A percentile compares a stretch with the other conserved stretches of the same genome.
These are phyloP conservation scores for Maniola hyperantus DNA, from an alignment of 2,888 invertebrate species.

Conservation along the genomic window DNA sequence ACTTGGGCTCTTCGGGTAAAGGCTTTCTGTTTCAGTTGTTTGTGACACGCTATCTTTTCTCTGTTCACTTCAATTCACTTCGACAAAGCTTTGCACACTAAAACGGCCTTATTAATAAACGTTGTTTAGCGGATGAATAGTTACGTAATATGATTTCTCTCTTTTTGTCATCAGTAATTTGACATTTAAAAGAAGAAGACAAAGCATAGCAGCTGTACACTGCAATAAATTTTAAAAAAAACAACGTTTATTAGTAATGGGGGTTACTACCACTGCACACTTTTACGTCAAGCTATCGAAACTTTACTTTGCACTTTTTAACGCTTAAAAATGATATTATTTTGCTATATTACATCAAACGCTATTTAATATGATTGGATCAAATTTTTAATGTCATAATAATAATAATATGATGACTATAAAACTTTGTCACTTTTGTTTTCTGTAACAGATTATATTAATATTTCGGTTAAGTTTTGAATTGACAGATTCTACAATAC, in stretches of 20 bases:
- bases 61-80: slow-evolving; percentile 25
- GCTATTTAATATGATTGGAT: too few relatives aligned
- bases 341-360: too few relatives aligned
- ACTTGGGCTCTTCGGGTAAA: slow-evolving; percentile 48
- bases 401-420: too few relatives aligned
- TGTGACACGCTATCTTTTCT: slow-evolving; percentile 32
- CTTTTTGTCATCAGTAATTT: too few relatives aligned
- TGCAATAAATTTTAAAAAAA: too few relatives aligned
- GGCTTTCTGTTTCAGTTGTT: slow-evolving; percentile 39
- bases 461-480: background rate
- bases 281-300: background rate
- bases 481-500: background rate
- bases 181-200: too few relatives aligned
- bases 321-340: background rate
- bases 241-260: too few relatives aligned
- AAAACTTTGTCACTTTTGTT: too few relatives aligned
- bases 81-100: slow-evolving; percentile 24
- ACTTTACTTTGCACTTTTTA: background rate
- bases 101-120: background rate
- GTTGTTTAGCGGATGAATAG: background rate
- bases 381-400: too few relatives aligned
- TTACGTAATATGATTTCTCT: too few relatives aligned
- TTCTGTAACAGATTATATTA: too few relatives aligned
- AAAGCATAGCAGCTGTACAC: too few relatives aligned
- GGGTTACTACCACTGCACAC: background rate